phyloP scores from a whole-genome alignment of 2,888 invertebrate genomes.

The Pilophorus perplexus region DNA sequence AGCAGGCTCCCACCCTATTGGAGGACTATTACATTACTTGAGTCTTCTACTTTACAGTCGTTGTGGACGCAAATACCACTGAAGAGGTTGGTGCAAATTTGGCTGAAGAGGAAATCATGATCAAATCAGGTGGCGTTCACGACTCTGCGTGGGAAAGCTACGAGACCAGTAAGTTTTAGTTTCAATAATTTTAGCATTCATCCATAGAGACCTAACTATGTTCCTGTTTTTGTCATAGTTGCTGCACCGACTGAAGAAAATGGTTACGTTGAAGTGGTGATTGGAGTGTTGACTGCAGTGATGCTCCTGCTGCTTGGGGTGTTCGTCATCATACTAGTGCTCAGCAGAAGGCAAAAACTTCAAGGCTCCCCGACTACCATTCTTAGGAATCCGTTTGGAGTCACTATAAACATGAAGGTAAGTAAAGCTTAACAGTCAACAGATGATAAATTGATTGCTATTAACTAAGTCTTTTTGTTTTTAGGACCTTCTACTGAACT shows the following conservation, averaged over 20 bases:
- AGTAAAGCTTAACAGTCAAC: not conserved
- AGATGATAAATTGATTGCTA: not conserved
- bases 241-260: slow-evolving; percentile 60
- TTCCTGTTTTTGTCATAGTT: slow-evolving; percentile 52
- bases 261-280: slow-evolving; percentile 61
- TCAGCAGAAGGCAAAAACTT: slow-evolving; percentile 61
- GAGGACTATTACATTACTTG: too few species aligned
- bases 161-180: slow-evolving; percentile 60
- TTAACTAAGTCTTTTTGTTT: slow-evolving; percentile 41
- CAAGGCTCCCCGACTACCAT: slow-evolving; percentile 62
- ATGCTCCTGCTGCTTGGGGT: slow-evolving; percentile 63
- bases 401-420: slow-evolving; percentile 67
- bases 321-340: slow-evolving; percentile 62
- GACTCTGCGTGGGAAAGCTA: slow-evolving; percentile 57
- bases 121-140: slow-evolving; percentile 55
- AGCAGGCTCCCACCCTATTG: too few species aligned
- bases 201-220: too few species aligned
- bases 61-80: slow-evolving; percentile 55
- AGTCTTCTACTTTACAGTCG: slow-evolving; percentile 46
- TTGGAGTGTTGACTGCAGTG: slow-evolving; percentile 65
- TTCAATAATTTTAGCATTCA: too few species aligned
- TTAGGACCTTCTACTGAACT: slow-evolving; percentile 60
- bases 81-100: slow-evolving; percentile 56
- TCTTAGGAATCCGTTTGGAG: slow-evolving; percentile 62
- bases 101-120: slow-evolving; percentile 57